Conservation (phyloP, 1,140 invertebrate species). For the Halesus radiatus region DNA sequence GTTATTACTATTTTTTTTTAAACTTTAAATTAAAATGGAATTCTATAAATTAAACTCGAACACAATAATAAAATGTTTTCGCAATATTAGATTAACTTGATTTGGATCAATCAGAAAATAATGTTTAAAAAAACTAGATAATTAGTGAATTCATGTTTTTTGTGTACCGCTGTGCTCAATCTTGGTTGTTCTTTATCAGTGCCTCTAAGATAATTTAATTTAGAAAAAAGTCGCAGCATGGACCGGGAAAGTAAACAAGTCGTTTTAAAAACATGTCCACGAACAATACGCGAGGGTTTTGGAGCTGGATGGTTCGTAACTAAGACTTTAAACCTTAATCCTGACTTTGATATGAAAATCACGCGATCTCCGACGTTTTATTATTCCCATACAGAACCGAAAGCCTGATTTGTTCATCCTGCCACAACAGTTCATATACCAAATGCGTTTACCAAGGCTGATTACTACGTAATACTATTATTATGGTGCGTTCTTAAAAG, state of each 20-base stretch:
- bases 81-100: no score
- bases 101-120: no score
- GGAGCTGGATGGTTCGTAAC: conserved; percentile 38
- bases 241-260: background rate
- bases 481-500: no score
- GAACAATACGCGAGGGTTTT: background rate
- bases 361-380: conserved; percentile 48
- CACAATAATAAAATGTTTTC: no score
- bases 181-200: no score
- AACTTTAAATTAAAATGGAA: no score
- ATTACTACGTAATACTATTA: background rate
- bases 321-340: conserved; percentile 42
- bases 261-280: background rate
- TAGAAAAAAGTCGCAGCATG: background rate
- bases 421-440: conserved; percentile 30
- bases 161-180: no score
- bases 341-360: conserved; percentile 45
- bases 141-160: no score
- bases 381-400: background rate
- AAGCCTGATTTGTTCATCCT: conserved; percentile 50
- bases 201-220: background rate
- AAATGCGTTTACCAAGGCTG: background rate
- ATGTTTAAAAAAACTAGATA: no score
- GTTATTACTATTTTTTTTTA: no score
- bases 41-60: no score